These are phyloP conservation scores for Bombyx mori DNA, from an alignment of 1,140 invertebrate species.

Conservation along the genomic window DNA sequence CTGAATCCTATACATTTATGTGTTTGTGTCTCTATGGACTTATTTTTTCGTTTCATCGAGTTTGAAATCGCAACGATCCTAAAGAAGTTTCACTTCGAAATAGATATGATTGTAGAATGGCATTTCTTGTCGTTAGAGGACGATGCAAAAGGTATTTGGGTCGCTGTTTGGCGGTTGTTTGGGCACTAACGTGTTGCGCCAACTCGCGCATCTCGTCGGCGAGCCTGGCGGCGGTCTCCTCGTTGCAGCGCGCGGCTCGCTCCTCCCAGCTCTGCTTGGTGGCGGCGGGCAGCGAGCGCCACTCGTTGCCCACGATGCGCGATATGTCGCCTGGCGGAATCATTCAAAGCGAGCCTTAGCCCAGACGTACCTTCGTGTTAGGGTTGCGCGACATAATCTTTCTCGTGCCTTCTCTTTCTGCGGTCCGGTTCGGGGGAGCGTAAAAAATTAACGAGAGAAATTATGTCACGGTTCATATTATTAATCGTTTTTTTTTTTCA, in stretches of 20 bases:
- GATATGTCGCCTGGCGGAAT: conserved; percentile 84
- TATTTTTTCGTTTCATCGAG: too few species aligned
- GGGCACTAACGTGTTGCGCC: conserved; percentile 39
- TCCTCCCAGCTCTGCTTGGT: conserved; percentile 97
- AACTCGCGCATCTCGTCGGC: conserved; percentile 66
- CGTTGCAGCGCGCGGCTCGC: conserved; percentile 88
- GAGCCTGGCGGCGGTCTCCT: conserved; percentile 78
- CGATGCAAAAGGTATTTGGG: not conserved
- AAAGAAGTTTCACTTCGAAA: too few species aligned
- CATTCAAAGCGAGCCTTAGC: too few species aligned
- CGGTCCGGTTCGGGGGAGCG: conserved; percentile 7
- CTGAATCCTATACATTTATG: too few species aligned
- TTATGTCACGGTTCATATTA: too few species aligned
- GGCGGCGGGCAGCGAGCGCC: conserved; percentile 89
- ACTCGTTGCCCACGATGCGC: conserved; percentile 96
- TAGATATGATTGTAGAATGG: too few species aligned
- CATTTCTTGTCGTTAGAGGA: not conserved
- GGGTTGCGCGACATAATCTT: conserved; percentile 1
- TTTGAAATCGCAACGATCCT: too few species aligned
- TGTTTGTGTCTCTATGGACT: too few species aligned
- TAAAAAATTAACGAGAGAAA: conserved; percentile 5
- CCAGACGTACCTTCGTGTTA: conserved; percentile 3
- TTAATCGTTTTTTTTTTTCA: too few species aligned
- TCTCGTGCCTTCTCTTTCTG: conserved; percentile 6
- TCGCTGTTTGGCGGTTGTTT: not conserved